Percentiles rank a stretch among this genome's conserved stretches.
Evolutionary conservation across 1,140 invertebrate genomes (phyloP).

Genomic region (Megalonaias nervosa): DNA sequence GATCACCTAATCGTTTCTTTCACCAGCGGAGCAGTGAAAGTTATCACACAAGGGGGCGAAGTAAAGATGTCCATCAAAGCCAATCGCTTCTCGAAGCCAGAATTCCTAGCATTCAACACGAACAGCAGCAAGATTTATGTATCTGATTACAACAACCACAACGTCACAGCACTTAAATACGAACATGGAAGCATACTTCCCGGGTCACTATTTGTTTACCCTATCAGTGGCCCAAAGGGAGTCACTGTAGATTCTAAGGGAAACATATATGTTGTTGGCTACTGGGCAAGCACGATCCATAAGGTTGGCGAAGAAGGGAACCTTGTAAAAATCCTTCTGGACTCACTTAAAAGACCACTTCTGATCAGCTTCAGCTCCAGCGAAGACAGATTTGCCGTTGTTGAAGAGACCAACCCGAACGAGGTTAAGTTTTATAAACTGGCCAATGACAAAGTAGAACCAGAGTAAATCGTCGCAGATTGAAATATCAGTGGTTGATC

Average conservation of each 20-base stretch:
- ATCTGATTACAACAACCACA: slow-evolving; percentile 36
- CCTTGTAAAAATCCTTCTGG: slow-evolving; percentile 21
- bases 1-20: slow-evolving; percentile 27
- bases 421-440: slow-evolving; percentile 16
- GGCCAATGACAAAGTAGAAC: too few relatives aligned
- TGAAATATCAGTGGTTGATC: slow-evolving; percentile 4
- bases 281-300: slow-evolving; percentile 34
- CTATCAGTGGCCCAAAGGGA: slow-evolving; percentile 30
- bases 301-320: slow-evolving; percentile 27
- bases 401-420: slow-evolving; percentile 34
- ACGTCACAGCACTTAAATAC: slow-evolving; percentile 19
- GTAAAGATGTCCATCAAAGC: slow-evolving; percentile 36
- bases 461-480: slow-evolving; percentile 13
- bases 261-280: slow-evolving; percentile 29
- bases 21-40: slow-evolving; percentile 21
- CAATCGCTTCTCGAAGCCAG: slow-evolving; percentile 32
- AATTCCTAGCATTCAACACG: slow-evolving; percentile 27
- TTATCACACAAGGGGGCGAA: slow-evolving; percentile 21
- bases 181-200: slow-evolving; percentile 24
- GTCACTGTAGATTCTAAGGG: slow-evolving; percentile 17
- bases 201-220: slow-evolving; percentile 25
- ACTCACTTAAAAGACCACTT: slow-evolving; percentile 19
- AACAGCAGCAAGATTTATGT: slow-evolving; percentile 17
- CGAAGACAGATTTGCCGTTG: slow-evolving; percentile 21
- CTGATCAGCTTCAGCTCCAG: slow-evolving; percentile 13